Base-by-base conservation (phyloP, 2,113 vertebrate species). In the Hipposideros armiger region DNA sequence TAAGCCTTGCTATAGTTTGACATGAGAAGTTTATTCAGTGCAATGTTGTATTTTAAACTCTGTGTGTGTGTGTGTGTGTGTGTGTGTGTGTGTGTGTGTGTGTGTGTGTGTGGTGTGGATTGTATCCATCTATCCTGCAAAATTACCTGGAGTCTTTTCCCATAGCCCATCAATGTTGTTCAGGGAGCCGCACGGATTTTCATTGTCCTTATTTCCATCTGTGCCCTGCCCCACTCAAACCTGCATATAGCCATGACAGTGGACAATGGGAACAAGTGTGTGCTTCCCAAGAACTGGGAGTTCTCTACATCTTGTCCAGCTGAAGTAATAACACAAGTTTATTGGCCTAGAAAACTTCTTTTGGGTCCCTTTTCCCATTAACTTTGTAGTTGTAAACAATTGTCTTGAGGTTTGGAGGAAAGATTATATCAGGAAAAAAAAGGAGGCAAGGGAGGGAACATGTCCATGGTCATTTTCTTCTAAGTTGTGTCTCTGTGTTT, bases 261-360 rank as follows among this genome's bases (percentile, higher is more conserved):
- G 13, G 32, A 28, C 6, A 69, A 58, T 0, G 40, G 47, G 60
- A 56, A 17, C 67, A 74, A n/a, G 45, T 40, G 6, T 17, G 42
- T 47, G 3, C 45, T 56, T 40, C 8, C 60, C 1, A 14, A 54
- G 58, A 70, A 60, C 24, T 20, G 19, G 14, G 26, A 58, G 28
- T 26, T 36, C 32, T 60, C 28, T 80, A 2, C 5, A 42, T 47
- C 62, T 86, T 47, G 24, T 56, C n/a, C 36, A 72, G 7, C 52
- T 85, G 74, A 94, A 32, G 22, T 78, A 22, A 58, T 50, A 93
- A 74, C 36, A 86, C 66, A 54, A 47, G 42, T 64, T 91, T 88
- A 82, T 83, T 85, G 66, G 16, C 14, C 50, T 62, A 54, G 36
- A 22, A 72, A 58, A 28, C 5, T 19, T 22, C 78, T 52, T 47